A percentile compares a stretch with the other conserved stretches of the same genome.
These are phyloP conservation scores for Dryobota labecula DNA, from an alignment of 2,888 invertebrate genomes.

Conservation along the genomic window DNA sequence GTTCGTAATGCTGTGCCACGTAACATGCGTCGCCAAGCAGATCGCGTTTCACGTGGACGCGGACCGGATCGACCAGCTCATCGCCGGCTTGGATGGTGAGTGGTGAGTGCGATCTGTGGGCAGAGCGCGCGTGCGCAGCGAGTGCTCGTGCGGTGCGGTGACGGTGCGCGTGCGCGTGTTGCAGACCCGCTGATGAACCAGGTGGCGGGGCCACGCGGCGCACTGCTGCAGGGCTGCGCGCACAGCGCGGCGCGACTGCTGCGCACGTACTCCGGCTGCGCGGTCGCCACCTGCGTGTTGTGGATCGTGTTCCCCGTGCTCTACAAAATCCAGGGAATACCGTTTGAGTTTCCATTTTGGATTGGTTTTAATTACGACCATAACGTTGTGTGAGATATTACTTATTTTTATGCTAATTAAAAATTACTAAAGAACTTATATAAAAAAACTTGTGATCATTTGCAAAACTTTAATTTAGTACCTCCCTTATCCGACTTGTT, in stretches of 20 bases:
- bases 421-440: neutral
- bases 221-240: constrained; percentile 48
- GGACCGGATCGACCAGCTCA: constrained; percentile 54
- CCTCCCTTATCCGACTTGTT: neutral
- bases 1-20: constrained; percentile 82
- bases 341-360: constrained; percentile 73
- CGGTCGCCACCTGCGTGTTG: constrained; percentile 77
- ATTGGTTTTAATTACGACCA: constrained; percentile 58
- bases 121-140: rapidly evolving
- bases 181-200: constrained; percentile 65
- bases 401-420: neutral
- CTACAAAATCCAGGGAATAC: constrained; percentile 63
- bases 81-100: constrained; percentile 62
- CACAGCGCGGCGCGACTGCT: constrained; percentile 55
- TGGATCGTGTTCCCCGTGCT: constrained; percentile 75
- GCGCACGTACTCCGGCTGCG: constrained; percentile 70
- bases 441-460: neutral
- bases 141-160: neutral
- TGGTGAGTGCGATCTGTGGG: constrained; percentile 40
- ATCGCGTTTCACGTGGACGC: constrained; percentile 72
- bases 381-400: constrained; percentile 39
- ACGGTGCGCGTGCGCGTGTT: constrained; percentile 4
- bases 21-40: constrained; percentile 82
- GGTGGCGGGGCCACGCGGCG: constrained; percentile 26
- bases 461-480: neutral